Percentiles rank a stretch among this genome's conserved stretches.
phyloP scores from a whole-genome alignment of 2,888 invertebrate genomes.

The Andrena trimmerana region DNA sequence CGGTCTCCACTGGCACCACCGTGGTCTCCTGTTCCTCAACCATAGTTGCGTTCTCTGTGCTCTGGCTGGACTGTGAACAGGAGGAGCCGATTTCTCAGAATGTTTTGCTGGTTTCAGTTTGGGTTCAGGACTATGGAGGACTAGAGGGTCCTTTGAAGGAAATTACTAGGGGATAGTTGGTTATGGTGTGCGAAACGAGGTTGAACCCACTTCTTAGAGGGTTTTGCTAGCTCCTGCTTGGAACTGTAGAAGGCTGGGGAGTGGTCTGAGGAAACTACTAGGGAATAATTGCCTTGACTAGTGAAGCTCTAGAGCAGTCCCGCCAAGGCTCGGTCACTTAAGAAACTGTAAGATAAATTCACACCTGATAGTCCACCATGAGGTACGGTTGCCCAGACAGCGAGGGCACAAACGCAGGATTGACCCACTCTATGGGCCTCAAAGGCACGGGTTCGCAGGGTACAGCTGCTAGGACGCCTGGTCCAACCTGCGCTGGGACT shows the following conservation, averaged over 20 bases:
- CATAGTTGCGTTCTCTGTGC: constrained; percentile 73
- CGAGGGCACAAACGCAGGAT: constrained; percentile 83
- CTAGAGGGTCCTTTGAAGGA: background rate
- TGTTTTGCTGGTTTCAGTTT: background rate
- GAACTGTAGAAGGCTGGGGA: no score
- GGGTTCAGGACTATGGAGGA: background rate
- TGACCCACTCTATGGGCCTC: constrained; percentile 86
- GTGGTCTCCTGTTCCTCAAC: constrained; percentile 69
- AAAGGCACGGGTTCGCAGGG: constrained; percentile 85
- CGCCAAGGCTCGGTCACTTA: no score
- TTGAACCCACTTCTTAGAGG: background rate
- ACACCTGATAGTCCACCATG: constrained; percentile 81
- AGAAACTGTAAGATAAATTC: background rate
- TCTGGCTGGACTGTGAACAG: constrained; percentile 61
- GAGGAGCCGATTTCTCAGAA: background rate
- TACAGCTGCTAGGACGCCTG: constrained; percentile 83
- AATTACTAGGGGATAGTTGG: background rate
- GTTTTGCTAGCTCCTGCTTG: no score
- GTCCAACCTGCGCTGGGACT: constrained; percentile 78
- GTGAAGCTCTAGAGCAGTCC: no score
- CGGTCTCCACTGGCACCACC: constrained; percentile 60
- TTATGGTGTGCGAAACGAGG: background rate
- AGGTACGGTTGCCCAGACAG: constrained; percentile 79
- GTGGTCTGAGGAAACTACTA: no score
- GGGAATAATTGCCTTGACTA: no score